Evolutionary conservation across 2,888 invertebrate genomes (phyloP).

Genomic region (Tetranychus piercei): DNA sequence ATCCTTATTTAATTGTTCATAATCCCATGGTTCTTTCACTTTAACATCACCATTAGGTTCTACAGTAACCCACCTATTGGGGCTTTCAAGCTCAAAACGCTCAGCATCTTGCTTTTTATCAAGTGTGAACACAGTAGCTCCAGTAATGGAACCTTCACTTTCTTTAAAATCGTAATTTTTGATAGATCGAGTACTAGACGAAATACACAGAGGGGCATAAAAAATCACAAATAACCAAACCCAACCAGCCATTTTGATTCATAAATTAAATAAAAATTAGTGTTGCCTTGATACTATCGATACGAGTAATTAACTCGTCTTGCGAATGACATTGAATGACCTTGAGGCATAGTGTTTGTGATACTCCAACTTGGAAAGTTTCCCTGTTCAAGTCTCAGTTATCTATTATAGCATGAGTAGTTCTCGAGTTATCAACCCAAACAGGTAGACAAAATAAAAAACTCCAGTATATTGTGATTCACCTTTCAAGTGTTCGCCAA

Average conservation of each 20-base stretch:
- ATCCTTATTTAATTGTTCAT: slow-evolving; percentile 77
- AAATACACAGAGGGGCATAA: neutral
- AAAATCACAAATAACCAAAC: neutral
- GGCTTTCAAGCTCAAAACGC: slow-evolving; percentile 77
- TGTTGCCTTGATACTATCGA: too few relatives aligned
- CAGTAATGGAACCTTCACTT: slow-evolving; percentile 69
- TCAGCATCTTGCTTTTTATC: slow-evolving; percentile 81
- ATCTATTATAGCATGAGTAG: too few relatives aligned
- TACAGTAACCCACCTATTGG: slow-evolving; percentile 78
- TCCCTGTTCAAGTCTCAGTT: too few relatives aligned
- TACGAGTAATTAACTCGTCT: too few relatives aligned
- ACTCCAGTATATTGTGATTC: too few relatives aligned
- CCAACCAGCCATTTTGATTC: neutral
- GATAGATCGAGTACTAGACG: slow-evolving; percentile 46
- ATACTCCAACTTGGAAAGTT: too few relatives aligned
- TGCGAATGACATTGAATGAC: too few relatives aligned
- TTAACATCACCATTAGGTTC: slow-evolving; percentile 75
- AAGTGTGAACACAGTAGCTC: slow-evolving; percentile 65
- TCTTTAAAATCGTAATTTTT: slow-evolving; percentile 79
- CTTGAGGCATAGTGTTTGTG: too few relatives aligned
- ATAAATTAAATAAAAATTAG: neutral
- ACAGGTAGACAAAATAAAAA: too few relatives aligned
- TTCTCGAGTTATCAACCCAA: too few relatives aligned
- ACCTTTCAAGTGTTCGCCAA: too few relatives aligned
- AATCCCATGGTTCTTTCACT: slow-evolving; percentile 92